Conservation (phyloP, 1,140 invertebrate species). For the Bombus affinis region DNA sequence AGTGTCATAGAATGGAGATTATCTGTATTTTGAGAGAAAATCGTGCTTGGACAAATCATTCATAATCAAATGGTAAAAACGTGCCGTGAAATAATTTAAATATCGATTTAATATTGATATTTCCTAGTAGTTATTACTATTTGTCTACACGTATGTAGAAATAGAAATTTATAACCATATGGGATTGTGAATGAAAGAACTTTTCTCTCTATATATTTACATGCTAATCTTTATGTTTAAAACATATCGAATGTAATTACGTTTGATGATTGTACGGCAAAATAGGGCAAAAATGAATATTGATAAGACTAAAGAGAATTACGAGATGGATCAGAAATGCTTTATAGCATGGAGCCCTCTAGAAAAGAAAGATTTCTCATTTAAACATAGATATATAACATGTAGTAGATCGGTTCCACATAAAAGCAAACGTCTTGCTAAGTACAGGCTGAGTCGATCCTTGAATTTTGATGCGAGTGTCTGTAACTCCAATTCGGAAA, state of each 20-base stretch:
- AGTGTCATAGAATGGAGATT: neutral
- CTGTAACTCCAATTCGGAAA: conserved; percentile 59
- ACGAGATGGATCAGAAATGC: conserved; percentile 60
- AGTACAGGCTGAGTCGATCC: conserved; percentile 70
- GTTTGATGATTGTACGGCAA: conserved; percentile 43
- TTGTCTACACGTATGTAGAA: neutral
- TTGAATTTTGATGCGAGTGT: conserved; percentile 71
- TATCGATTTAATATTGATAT: neutral
- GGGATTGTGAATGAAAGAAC: conserved; percentile 2
- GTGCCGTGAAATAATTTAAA: neutral
- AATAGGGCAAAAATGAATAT: conserved; percentile 34
- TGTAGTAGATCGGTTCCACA: conserved; percentile 65
- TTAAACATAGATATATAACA: conserved; percentile 62
- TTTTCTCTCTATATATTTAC: neutral
- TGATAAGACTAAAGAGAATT: conserved; percentile 57
- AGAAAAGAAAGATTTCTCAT: conserved; percentile 53
- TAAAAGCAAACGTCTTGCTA: conserved; percentile 57
- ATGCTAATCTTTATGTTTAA: conserved; percentile 17
- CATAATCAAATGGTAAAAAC: neutral
- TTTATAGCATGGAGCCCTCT: conserved; percentile 62
- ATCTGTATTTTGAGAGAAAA: too few relatives aligned
- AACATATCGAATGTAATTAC: conserved; percentile 40
- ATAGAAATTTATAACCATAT: neutral
- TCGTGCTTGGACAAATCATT: neutral
- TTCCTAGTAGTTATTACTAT: neutral